Evolutionary conservation across 2,888 invertebrate genomes (phyloP).

Genomic region (Melikaiella ostensackeni): DNA sequence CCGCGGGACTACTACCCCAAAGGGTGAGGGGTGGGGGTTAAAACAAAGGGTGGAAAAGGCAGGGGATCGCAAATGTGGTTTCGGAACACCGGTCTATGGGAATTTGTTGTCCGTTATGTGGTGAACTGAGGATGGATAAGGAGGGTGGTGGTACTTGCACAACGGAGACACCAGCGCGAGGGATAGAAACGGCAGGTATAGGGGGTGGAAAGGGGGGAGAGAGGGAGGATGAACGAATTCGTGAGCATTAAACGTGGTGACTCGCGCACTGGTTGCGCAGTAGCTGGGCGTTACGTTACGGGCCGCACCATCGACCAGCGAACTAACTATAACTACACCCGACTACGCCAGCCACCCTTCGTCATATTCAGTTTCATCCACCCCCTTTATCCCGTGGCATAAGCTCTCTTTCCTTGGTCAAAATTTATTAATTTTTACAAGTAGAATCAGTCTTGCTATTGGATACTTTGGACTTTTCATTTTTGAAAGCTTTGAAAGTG

Average conservation of each 20-base stretch:
- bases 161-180: neutral
- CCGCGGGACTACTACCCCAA: conserved; percentile 32
- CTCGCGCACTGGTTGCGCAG: conserved; percentile 67
- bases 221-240: conserved; percentile 54
- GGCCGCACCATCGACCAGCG: conserved; percentile 64
- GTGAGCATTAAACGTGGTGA: conserved; percentile 67
- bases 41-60: conserved; percentile 24
- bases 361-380: conserved; percentile 34
- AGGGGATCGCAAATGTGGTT: neutral
- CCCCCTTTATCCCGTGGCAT: conserved; percentile 6
- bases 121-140: conserved; percentile 23
- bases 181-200: neutral
- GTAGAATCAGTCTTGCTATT: neutral
- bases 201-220: neutral
- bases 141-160: conserved; percentile 11
- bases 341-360: conserved; percentile 30
- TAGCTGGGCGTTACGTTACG: conserved; percentile 65
- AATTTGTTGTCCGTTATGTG: conserved; percentile 43
- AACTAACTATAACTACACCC: conserved; percentile 49
- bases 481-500: too few relatives aligned
- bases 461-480: neutral
- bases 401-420: neutral
- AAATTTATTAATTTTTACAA: neutral
- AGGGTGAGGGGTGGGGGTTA: neutral
- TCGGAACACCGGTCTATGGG: conserved; percentile 14